Evolutionary conservation across 1,140 invertebrate species (phyloP), one percentile per base, ranked within the genome.

Genomic region (Propsilocerus akamusi): DNA sequence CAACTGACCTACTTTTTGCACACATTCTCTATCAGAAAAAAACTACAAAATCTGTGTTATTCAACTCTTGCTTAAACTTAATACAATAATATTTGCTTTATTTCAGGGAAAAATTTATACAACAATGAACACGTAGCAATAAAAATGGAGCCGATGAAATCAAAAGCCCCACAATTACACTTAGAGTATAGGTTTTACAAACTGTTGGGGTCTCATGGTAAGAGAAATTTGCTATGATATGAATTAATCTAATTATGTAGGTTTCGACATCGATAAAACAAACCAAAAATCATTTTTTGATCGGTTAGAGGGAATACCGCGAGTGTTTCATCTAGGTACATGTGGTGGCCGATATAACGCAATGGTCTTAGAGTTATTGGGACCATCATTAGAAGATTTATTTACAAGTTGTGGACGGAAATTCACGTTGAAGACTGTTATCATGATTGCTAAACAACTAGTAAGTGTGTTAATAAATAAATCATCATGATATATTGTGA

Each of bases 171-270:
- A 54, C 97, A 99, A 75, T 77, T 99, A 64, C 97, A 99, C 75
- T 81, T 99, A 77, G 97, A 99, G 77, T 99, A 99, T 81, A 84
- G 97, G 76, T 99, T 99, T 83, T 99, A 99, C 76, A 97, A 97
- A 80, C 82, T 97, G 73, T 80, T 99, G 73, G 94, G 94, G 72
- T 81, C 83, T 68, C 80, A 85, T 73, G 86, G 86, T 91, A 68
- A 80, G 81, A 73, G 56, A n/a, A 54, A 49, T 50, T 54, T 53
- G n/a, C n/a, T n/a, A n/a, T n/a, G n/a, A n/a, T n/a, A n/a, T n/a
- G n/a, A n/a, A n/a, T n/a, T n/a, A n/a, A n/a, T n/a, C n/a, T n/a
- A n/a, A n/a, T n/a, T n/a, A n/a, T n/a, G n/a, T n/a, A n/a, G n/a
- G n/a, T n/a, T n/a, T n/a, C n/a, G n/a, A n/a, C n/a, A n/a, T n/a